These are phyloP conservation scores for Melospiza melodia DNA, from an alignment of 2,113 vertebrate species.

Conservation along the genomic window DNA sequence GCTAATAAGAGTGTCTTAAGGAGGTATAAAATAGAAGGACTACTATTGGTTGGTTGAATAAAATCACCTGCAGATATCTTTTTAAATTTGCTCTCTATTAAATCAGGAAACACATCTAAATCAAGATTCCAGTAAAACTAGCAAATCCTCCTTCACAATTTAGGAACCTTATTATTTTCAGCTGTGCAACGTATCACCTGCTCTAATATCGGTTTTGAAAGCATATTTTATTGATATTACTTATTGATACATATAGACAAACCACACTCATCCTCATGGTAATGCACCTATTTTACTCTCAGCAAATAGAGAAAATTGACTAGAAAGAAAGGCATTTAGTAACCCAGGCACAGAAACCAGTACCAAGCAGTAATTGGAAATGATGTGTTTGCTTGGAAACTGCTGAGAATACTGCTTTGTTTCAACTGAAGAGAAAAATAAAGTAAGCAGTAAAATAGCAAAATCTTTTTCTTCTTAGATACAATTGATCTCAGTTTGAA, in stretches of 20 bases:
- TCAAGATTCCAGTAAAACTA: neutral
- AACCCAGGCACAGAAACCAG: slow-evolving; percentile 51
- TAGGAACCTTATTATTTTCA: neutral
- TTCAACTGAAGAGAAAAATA: slow-evolving; percentile 58
- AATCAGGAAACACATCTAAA: neutral
- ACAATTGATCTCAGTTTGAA: slow-evolving; percentile 55
- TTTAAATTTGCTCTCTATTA: neutral
- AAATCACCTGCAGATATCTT: neutral
- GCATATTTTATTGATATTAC: neutral
- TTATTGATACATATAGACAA: slow-evolving; percentile 1
- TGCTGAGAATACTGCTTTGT: slow-evolving; percentile 55
- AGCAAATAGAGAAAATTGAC: neutral
- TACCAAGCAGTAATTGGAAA: slow-evolving; percentile 63
- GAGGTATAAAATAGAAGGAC: neutral
- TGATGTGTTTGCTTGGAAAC: slow-evolving; percentile 47
- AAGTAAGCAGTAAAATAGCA: slow-evolving; percentile 56
- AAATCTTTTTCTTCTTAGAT: slow-evolving; percentile 38
- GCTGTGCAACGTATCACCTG: neutral
- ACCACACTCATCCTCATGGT: neutral
- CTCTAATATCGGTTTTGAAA: neutral
- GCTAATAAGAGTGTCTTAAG: neutral
- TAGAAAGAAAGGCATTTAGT: slow-evolving; percentile 5
- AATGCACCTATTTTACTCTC: neutral
- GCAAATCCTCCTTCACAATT: neutral
- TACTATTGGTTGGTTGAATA: neutral